Conservation (phyloP, 2,888 invertebrate genomes). For the Spatulosminthurus flaviceps region DNA sequence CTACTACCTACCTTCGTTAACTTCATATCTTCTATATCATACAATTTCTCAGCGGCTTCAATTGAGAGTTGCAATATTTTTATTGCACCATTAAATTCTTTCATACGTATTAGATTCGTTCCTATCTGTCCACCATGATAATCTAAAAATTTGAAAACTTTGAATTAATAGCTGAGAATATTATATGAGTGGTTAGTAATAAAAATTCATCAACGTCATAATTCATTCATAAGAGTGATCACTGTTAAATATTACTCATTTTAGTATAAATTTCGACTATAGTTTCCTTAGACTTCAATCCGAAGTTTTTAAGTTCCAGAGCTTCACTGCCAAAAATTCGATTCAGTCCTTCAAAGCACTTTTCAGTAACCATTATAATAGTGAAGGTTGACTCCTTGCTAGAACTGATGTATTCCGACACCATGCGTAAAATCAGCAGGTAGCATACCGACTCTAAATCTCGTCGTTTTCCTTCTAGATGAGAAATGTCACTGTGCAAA, state of each 20-base stretch:
- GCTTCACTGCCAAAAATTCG: not conserved
- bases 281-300: conserved; percentile 10
- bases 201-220: too few relatives aligned
- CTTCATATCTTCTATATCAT: conserved; percentile 8
- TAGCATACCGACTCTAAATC: conserved; percentile 4
- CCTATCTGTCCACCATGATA: conserved; percentile 41
- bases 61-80: conserved; percentile 24
- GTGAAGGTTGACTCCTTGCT: not conserved
- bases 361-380: not conserved
- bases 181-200: too few relatives aligned
- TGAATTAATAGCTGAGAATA: not conserved
- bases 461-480: conserved; percentile 6
- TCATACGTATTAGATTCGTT: conserved; percentile 14
- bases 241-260: conserved; percentile 40
- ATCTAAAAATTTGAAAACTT: not conserved
- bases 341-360: conserved; percentile 30
- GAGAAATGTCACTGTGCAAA: not conserved
- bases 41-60: conserved; percentile 22
- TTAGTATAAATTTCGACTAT: conserved; percentile 25
- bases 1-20: conserved; percentile 1
- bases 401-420: conserved; percentile 24
- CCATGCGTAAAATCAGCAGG: conserved; percentile 29
- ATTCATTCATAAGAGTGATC: too few relatives aligned
- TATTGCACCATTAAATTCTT: conserved; percentile 27
- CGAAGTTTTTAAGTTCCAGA: too few relatives aligned